Conservation (phyloP, 1,140 invertebrate species). For the Drosophila bipectinata region DNA sequence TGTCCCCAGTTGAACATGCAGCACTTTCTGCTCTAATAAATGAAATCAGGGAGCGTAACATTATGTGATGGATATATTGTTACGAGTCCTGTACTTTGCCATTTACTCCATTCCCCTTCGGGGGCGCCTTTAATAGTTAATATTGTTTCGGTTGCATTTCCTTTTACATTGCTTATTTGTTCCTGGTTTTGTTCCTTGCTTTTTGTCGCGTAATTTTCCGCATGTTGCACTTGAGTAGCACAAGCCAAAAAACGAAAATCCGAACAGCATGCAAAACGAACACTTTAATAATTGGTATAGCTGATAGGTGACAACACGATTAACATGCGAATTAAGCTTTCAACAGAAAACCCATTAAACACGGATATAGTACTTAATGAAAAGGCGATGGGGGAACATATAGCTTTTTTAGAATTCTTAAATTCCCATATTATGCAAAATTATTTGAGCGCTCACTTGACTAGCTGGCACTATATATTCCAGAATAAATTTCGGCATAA, state of each 20-base stretch:
- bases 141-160: constrained; percentile 68
- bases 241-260: constrained; percentile 12
- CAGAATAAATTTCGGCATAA: constrained; percentile 38
- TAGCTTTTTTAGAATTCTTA: not conserved
- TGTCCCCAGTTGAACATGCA: constrained; percentile 64
- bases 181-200: constrained; percentile 1
- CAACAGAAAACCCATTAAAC: no score
- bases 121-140: constrained; percentile 59
- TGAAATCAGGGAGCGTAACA: constrained; percentile 81
- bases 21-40: constrained; percentile 81
- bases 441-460: constrained; percentile 9
- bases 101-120: not conserved
- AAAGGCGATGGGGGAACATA: not conserved
- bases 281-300: constrained; percentile 72
- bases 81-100: constrained; percentile 38
- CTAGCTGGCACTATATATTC: constrained; percentile 34
- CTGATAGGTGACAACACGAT: constrained; percentile 42
- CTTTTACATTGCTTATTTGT: constrained; percentile 1
- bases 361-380: no score
- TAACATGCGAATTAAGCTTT: no score
- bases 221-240: constrained; percentile 64
- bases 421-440: constrained; percentile 14
- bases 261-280: constrained; percentile 61
- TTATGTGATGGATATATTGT: constrained; percentile 82
- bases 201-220: constrained; percentile 76